A percentile compares a stretch with the other conserved stretches of the same genome.
phyloP scores from a whole-genome alignment of 2,113 vertebrate genomes.

The Pygoscelis adeliae region DNA sequence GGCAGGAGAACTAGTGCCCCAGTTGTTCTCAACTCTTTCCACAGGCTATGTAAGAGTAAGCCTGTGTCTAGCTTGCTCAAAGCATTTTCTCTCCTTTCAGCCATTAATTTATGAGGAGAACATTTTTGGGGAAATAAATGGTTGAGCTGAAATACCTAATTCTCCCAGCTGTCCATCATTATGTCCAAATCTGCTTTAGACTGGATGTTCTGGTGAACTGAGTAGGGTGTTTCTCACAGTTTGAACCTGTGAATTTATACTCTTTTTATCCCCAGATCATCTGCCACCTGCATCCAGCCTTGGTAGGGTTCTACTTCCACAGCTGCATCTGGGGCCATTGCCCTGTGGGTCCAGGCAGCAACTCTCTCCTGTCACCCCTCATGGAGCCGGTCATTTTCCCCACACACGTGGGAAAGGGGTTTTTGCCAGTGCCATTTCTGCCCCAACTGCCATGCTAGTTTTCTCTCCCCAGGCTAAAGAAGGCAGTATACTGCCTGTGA shows the following conservation, averaged over 20 bases:
- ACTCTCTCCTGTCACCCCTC: neutral
- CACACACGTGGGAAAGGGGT: rapidly evolving
- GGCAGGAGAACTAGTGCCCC: neutral
- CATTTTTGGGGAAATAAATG: neutral
- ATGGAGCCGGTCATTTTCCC: neutral
- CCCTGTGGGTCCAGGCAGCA: neutral
- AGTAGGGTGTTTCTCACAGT: neutral
- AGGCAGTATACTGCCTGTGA: neutral
- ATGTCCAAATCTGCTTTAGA: neutral
- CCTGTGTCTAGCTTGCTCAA: neutral
- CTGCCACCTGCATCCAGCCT: neutral
- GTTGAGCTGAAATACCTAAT: neutral
- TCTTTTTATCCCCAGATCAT: neutral
- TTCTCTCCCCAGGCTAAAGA: neutral
- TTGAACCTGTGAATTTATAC: neutral
- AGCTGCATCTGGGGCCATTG: neutral
- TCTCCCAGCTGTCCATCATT: neutral
- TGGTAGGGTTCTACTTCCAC: neutral
- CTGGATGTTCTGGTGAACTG: neutral
- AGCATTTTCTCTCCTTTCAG: neutral
- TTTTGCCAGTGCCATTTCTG: neutral
- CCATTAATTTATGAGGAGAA: neutral
- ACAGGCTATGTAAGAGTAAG: neutral
- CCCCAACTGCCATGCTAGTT: neutral
- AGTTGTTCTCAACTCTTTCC: neutral